Evolutionary conservation across 2,888 invertebrate genomes (phyloP).

Genomic region (Zonitis immaculata): DNA sequence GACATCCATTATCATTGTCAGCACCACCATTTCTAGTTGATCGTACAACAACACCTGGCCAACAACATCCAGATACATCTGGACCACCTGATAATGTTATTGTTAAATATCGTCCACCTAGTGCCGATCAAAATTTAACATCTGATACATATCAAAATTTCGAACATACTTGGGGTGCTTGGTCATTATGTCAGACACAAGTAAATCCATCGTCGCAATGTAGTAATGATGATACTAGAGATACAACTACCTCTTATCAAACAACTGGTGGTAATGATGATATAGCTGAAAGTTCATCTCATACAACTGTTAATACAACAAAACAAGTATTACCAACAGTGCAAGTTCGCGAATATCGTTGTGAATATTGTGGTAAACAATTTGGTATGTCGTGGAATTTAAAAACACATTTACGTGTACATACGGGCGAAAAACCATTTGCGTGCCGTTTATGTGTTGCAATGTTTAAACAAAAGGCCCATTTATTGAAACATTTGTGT

Average conservation of each 20-base stretch:
- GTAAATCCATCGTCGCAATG: conserved; percentile 50
- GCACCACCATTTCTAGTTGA: conserved; percentile 68
- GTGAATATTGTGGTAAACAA: conserved; percentile 85
- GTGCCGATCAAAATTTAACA: conserved; percentile 58
- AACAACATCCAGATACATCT: conserved; percentile 45
- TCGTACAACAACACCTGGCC: conserved; percentile 56
- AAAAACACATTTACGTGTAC: conserved; percentile 82
- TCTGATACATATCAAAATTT: conserved; percentile 50
- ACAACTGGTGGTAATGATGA: conserved; percentile 32
- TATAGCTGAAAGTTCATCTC: conserved; percentile 47
- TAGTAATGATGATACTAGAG: conserved; percentile 34
- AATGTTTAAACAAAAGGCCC: conserved; percentile 90
- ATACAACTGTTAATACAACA: conserved; percentile 48
- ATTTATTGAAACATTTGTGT: conserved; percentile 80
- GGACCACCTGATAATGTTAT: conserved; percentile 53
- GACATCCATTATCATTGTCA: conserved; percentile 66
- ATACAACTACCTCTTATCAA: conserved; percentile 39
- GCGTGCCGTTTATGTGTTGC: conserved; percentile 85
- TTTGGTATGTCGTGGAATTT: conserved; percentile 92
- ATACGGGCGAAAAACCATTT: conserved; percentile 85
- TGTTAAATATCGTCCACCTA: conserved; percentile 62
- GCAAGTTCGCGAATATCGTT: conserved; percentile 80
- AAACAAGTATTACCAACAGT: conserved; percentile 39
- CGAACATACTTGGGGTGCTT: conserved; percentile 60
- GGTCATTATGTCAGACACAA: conserved; percentile 62